Evolutionary conservation across 2,888 invertebrate genomes (phyloP), one percentile per base, ranked within the genome.

Genomic region (Euclidia mi): DNA sequence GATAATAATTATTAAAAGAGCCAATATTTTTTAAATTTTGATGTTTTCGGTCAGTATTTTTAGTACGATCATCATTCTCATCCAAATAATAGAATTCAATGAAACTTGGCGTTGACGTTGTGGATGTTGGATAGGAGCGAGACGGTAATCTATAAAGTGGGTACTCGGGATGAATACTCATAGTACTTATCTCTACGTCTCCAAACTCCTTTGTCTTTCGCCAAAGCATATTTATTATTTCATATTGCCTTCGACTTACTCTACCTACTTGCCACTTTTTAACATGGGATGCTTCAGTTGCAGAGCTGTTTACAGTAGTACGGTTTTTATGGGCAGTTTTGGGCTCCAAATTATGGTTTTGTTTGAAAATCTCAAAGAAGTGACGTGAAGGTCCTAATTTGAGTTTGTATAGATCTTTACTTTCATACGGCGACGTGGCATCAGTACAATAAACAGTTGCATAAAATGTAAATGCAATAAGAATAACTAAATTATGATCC

Each of bases 1-100:
- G 81, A 14, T 74, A 65, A 46, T 69, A 45, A 9, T 68, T 53
- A 29, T 47, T 55, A 18, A 55, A 49, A 17, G 49, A 44, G 7
- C 47, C 62, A 17, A 43, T 34, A 42, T 55, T 56, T 56, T 38
- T 62, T 11, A 53, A 15, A 20, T 34, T 15, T 18, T 42, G 14
- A 3, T 32, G 45, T 41, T 14, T 6, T 55, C 4, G 25, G 34
- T 52, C 56, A 43, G 41, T 4, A 41, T 56, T 55, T 51, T 70
- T 78, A 0, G 56, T 7, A 41, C 50, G 65, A 9, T 84, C 78
- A 45, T 82, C 75, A 25, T 60, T 64, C 44, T 90, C 85, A 60
- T 92, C 89, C 52, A 88, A 79, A 72, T 92, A 93, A 75, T 92
- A 88, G 78, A 93, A 93, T 74, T 93, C 92, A 46, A 92, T 92